Base-by-base conservation (phyloP, 2,797 vertebrate species). In the Channa striata region DNA sequence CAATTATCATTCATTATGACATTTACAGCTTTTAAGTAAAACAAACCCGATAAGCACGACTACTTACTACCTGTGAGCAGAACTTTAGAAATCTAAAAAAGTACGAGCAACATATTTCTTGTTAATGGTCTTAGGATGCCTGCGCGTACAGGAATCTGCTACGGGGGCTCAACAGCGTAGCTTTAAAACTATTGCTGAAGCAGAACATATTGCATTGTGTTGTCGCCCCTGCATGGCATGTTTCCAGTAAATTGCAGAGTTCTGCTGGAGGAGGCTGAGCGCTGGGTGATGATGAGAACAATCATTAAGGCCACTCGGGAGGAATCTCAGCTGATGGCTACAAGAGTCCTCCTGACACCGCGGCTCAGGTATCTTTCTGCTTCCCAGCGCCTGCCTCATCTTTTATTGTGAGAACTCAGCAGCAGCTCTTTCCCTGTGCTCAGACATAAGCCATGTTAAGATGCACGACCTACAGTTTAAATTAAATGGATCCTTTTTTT, bases 261-360 rank as follows among this genome's bases (percentile, higher is more conserved):
- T 57, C 20, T 43, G 68, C 25, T 42, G 59, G 37, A 43, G 42
- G 46, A 66, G 61, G 57, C 56, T 21, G 66, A 75, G 64, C 9
- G 47, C 59, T 33, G 17, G 34, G 36, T 17, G 48, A 61, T 50
- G 67, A 79, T 80, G 73, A 66, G 57, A 33, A 11, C 64, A 71
- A 61, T 81, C 73, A 76, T 78, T 71, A 74, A 68, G 43, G 37
- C 12, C 13, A 43, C 74, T 80, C 67, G 14, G 62, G 63, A 73
- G 71, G 50, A 53, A 68, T 73, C 72, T 68, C 25, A n/a, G 71
- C 54, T 74, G 74, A 77, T 69, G 51, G 47, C 62, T 68, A 23
- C 47, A 40, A 74, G 67, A 60, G 52, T 68, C 47, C 63, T 71
- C 48, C 72, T 49, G 64, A 69, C 68, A 46, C 65, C 47, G 11